Conservation (phyloP, 2,113 vertebrate species). For the Recurvirostra avosetta region DNA sequence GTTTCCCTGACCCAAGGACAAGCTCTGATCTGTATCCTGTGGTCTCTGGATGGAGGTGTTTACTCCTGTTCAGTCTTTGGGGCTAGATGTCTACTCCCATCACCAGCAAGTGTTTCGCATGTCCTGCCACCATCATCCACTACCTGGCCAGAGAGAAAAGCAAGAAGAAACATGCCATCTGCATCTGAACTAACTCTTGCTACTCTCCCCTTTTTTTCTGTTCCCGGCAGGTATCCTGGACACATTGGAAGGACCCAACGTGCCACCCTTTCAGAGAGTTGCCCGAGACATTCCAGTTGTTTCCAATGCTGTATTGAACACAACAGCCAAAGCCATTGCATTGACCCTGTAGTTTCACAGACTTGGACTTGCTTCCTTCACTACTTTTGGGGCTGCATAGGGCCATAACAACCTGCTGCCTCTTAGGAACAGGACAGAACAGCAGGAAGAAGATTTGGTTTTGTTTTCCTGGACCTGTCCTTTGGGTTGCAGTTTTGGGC, state of each 20-base stretch:
- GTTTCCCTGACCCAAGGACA: not conserved
- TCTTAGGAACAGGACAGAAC: conserved; percentile 42
- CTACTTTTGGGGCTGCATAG: conserved; percentile 21
- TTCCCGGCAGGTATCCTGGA: conserved; percentile 85
- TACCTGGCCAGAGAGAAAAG: not conserved
- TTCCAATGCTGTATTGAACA: conserved; percentile 72
- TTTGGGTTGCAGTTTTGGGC: not conserved
- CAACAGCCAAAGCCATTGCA: conserved; percentile 73
- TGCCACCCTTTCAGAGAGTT: conserved; percentile 89
- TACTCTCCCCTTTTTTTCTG: not conserved
- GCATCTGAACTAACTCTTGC: not conserved
- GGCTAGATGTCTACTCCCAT: not conserved
- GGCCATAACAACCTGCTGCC: conserved; percentile 21
- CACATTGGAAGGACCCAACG: conserved; percentile 86
- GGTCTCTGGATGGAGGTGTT: not conserved
- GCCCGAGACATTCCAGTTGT: conserved; percentile 85
- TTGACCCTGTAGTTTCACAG: conserved; percentile 71
- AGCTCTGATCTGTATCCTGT: not conserved
- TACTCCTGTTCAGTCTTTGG: not conserved
- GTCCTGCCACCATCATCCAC: not conserved
- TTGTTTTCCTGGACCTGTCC: conserved; percentile 24
- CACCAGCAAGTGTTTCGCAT: fast-evolving
- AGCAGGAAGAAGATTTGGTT: not conserved
- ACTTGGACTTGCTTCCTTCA: conserved; percentile 46
- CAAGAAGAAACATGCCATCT: not conserved